Evolutionary conservation across 2,888 invertebrate species (phyloP).

Genomic region (Iselma pallidipennis): DNA sequence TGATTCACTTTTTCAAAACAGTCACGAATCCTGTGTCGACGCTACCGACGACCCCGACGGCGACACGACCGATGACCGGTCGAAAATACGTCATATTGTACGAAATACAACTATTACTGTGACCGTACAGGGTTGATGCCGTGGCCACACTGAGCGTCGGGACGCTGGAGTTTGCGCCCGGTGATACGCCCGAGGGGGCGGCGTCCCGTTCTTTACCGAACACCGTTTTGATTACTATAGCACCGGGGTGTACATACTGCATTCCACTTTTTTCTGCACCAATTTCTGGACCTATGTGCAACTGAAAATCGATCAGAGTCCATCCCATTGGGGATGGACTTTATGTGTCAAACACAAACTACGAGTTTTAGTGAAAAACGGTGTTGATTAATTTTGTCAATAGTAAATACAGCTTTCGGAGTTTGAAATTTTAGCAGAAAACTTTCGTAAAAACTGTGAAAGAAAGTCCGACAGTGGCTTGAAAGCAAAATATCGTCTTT

Average conservation of each 20-base stretch:
- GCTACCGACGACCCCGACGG: not conserved
- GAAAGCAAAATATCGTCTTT: too few relatives aligned
- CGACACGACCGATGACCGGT: not conserved
- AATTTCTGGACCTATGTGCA: conserved; percentile 1
- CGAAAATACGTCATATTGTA: not conserved
- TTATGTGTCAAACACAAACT: not conserved
- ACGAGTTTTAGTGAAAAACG: not conserved
- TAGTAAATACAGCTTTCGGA: too few relatives aligned
- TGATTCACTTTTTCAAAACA: not conserved
- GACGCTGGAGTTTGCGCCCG: conserved; percentile 45
- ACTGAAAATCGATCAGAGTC: not conserved
- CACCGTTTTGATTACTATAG: not conserved
- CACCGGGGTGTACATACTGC: not conserved
- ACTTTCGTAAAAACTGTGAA: not conserved
- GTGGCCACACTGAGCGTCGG: conserved; percentile 49
- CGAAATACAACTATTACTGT: not conserved
- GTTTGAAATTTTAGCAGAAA: not conserved
- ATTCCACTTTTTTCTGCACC: not conserved
- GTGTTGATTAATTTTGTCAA: too few relatives aligned
- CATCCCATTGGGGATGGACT: not conserved
- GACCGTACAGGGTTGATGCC: conserved; percentile 26
- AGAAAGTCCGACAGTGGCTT: not conserved
- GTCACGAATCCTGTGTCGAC: not conserved
- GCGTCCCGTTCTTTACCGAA: conserved; percentile 11
- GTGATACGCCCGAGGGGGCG: conserved; percentile 29